A percentile compares a stretch with the other conserved stretches of the same genome.
These are phyloP conservation scores for Sorex araneus DNA, from an alignment of 2,113 vertebrate species.

Conservation along the genomic window DNA sequence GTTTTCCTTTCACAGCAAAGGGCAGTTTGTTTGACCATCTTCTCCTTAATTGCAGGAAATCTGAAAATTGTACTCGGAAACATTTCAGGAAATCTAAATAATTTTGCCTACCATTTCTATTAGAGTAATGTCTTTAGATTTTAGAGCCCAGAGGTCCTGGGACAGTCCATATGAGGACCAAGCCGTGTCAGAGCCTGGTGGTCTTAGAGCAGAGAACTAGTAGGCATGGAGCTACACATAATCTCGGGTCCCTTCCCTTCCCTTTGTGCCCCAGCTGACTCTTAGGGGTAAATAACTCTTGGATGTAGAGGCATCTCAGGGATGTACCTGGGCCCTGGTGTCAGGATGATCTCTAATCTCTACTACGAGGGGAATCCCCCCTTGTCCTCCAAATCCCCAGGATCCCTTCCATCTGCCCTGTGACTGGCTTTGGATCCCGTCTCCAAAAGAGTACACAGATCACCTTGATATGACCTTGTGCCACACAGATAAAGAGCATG, in stretches of 20 bases:
- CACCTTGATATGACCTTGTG: not conserved
- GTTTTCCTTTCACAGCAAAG: conserved; percentile 6
- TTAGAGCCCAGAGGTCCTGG: too few relatives aligned
- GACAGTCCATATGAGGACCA: too few relatives aligned
- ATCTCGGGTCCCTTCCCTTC: too few relatives aligned
- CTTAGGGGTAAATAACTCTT: too few relatives aligned
- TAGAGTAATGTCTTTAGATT: not conserved
- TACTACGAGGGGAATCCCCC: too few relatives aligned
- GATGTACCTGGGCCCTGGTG: too few relatives aligned
- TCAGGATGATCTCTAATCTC: too few relatives aligned
- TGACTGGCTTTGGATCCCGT: not conserved
- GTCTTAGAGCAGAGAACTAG: too few relatives aligned
- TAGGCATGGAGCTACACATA: too few relatives aligned
- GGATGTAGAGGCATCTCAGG: too few relatives aligned
- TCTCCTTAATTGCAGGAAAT: not conserved
- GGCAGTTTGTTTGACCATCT: not conserved
- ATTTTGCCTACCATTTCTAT: not conserved
- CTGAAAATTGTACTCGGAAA: conserved; percentile 3
- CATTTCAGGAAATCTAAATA: not conserved
- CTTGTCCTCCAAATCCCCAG: not conserved
- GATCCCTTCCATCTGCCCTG: not conserved
- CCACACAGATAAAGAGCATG: not conserved
- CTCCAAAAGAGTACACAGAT: not conserved
- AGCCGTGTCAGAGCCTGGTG: too few relatives aligned
- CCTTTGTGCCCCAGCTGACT: too few relatives aligned